These are phyloP conservation scores for Drosophila emarginata DNA, from an alignment of 2,888 invertebrate genomes.

Conservation along the genomic window DNA sequence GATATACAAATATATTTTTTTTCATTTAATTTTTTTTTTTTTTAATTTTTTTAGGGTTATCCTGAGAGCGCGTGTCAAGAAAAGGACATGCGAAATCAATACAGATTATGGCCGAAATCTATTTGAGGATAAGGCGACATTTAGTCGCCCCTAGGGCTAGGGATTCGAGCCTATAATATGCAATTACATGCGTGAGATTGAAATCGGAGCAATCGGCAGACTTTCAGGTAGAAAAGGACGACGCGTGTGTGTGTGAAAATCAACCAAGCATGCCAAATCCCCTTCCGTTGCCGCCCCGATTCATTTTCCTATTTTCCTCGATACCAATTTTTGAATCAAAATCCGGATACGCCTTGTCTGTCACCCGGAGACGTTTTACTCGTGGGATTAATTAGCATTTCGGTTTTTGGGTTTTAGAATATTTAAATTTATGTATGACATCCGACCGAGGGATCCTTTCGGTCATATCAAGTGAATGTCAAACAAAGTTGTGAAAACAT, in stretches of 20 bases:
- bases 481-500: conserved; percentile 59
- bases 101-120: conserved; percentile 45
- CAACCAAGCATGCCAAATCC: conserved; percentile 62
- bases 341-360: conserved; percentile 18
- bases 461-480: conserved; percentile 73
- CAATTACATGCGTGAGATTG: conserved; percentile 76
- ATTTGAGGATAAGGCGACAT: conserved; percentile 46
- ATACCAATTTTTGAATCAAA: neutral
- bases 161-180: conserved; percentile 46
- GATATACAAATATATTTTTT: no score
- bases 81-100: conserved; percentile 48
- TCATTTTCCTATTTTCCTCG: neutral
- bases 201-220: conserved; percentile 42
- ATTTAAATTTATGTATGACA: conserved; percentile 41
- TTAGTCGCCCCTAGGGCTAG: conserved; percentile 16
- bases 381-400: conserved; percentile 75
- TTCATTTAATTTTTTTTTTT: conserved; percentile 22
- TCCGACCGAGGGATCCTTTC: conserved; percentile 17
- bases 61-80: conserved; percentile 61
- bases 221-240: conserved; percentile 41
- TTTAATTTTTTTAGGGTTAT: conserved; percentile 14
- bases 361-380: conserved; percentile 27
- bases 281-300: conserved; percentile 20
- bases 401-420: conserved; percentile 43
- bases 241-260: conserved; percentile 68